Conservation (phyloP, 2,113 vertebrate species). For the Hippolais icterina region DNA sequence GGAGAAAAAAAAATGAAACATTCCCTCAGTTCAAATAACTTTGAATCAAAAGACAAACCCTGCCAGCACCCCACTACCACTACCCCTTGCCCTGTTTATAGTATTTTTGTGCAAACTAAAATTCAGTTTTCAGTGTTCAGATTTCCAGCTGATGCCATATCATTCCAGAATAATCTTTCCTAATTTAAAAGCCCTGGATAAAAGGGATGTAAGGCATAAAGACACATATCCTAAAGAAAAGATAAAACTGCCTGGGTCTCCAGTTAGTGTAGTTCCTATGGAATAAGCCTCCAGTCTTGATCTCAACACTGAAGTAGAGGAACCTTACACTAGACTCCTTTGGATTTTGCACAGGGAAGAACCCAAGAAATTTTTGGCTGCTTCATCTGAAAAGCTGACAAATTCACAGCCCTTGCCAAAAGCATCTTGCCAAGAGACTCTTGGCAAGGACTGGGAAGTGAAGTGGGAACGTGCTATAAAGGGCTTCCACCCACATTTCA, state of each 20-base stretch:
- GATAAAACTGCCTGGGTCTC: not conserved
- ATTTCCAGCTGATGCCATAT: not conserved
- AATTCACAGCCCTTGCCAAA: not conserved
- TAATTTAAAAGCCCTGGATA: not conserved
- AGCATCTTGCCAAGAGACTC: not conserved
- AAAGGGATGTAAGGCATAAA: not conserved
- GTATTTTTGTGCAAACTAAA: not conserved
- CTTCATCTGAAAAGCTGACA: constrained; percentile 3
- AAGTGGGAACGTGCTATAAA: not conserved
- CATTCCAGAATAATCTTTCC: not conserved
- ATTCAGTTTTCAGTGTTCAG: not conserved
- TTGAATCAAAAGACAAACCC: not conserved
- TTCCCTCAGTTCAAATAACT: not conserved
- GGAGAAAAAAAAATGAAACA: not conserved
- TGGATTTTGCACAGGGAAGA: not conserved
- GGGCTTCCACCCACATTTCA: constrained; percentile 9
- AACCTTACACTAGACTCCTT: not conserved
- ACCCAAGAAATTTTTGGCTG: not conserved
- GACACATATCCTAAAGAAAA: not conserved
- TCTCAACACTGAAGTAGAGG: not conserved
- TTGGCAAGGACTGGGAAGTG: not conserved
- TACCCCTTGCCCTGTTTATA: not conserved
- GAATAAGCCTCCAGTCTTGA: not conserved
- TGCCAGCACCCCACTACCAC: too few species aligned
- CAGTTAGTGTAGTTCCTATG: not conserved